phyloP scores from a whole-genome alignment of 2,113 vertebrate genomes.

The Aptenodytes forsteri region DNA sequence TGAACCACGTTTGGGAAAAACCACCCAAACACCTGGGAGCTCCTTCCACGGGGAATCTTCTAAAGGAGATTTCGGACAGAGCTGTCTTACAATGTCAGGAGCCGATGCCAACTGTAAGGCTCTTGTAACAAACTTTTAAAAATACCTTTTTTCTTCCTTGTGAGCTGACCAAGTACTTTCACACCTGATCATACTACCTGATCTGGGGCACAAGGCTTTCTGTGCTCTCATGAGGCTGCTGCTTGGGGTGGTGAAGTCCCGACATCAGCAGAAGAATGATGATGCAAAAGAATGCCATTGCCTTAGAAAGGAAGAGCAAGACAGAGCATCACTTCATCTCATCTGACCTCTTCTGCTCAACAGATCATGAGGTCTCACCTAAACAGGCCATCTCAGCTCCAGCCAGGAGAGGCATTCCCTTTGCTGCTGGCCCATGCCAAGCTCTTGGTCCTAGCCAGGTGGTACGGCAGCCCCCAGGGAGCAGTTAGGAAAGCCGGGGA shows the following conservation, averaged over 20 bases:
- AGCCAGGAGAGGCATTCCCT: neutral
- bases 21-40: neutral
- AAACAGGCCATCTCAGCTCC: neutral
- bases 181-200: neutral
- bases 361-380: neutral
- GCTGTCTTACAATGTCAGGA: neutral
- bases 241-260: neutral
- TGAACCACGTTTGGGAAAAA: neutral
- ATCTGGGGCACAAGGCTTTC: neutral
- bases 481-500: neutral
- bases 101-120: neutral
- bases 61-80: neutral
- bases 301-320: neutral
- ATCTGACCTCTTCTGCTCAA: neutral
- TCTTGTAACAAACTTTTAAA: neutral
- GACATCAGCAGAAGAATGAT: neutral
- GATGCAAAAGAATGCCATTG: neutral
- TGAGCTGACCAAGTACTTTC: neutral
- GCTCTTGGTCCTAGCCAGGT: neutral
- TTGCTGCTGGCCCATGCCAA: neutral
- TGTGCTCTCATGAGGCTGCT: neutral
- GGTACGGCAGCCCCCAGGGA: neutral
- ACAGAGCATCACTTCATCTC: neutral
- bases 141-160: neutral
- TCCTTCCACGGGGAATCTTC: neutral